Conservation (phyloP, 2,888 invertebrate species). For the Sepioteuthis lessoniana region DNA sequence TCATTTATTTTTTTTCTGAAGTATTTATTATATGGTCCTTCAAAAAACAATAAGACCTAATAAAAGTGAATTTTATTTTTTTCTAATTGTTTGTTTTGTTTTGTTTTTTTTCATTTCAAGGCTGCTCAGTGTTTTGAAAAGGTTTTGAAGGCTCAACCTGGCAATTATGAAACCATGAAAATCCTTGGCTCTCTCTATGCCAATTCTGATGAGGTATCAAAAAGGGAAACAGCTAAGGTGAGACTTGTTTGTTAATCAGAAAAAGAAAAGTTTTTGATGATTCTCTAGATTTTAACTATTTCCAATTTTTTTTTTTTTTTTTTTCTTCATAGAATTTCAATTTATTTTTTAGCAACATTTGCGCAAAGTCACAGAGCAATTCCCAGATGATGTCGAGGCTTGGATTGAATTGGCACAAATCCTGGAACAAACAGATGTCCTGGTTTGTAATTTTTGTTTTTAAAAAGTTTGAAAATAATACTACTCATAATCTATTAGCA, state of each 20-base stretch:
- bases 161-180: constrained; percentile 99
- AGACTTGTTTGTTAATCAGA: background rate
- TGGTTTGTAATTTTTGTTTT: constrained; percentile 56
- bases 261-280: background rate
- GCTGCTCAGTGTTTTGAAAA: constrained; percentile 99
- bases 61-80: too few species aligned
- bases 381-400: constrained; percentile 98
- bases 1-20: too few species aligned
- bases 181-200: constrained; percentile 98
- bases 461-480: background rate
- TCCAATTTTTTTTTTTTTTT: background rate
- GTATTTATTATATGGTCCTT: too few species aligned
- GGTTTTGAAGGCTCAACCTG: constrained; percentile 95
- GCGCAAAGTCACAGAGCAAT: constrained; percentile 93
- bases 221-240: constrained; percentile 87
- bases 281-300: background rate
- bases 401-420: constrained; percentile 99
- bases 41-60: too few species aligned
- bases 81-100: background rate
- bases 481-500: background rate
- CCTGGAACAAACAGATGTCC: constrained; percentile 90
- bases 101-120: constrained; percentile 76
- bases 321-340: background rate
- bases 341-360: constrained; percentile 82
- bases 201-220: constrained; percentile 79